A percentile compares a stretch with the other conserved stretches of the same genome.
phyloP scores from a whole-genome alignment of 2,888 invertebrate species.

The Lithophane leautieri region DNA sequence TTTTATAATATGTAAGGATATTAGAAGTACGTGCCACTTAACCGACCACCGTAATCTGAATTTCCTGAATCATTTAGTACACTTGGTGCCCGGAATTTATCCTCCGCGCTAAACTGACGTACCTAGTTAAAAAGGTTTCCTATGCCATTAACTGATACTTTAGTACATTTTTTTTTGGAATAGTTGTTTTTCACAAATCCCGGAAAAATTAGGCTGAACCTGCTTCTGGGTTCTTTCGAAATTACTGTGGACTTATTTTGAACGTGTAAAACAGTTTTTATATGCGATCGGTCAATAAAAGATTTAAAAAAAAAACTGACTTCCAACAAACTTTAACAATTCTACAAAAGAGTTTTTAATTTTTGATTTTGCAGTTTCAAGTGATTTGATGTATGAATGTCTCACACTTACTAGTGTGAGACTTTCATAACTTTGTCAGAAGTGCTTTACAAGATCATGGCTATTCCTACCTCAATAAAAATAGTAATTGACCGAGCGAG shows the following conservation, averaged over 20 bases:
- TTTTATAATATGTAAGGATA: no score
- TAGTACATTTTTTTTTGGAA: constrained; percentile 13
- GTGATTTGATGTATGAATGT: not conserved
- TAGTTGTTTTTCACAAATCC: constrained; percentile 34
- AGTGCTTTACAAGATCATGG: not conserved
- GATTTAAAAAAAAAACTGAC: constrained; percentile 1
- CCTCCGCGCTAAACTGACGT: constrained; percentile 9
- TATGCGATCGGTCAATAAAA: not conserved
- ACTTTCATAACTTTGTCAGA: not conserved
- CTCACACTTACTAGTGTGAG: not conserved
- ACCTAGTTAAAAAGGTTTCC: constrained; percentile 33
- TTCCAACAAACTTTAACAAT: not conserved
- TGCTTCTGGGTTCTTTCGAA: constrained; percentile 20
- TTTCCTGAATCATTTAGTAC: constrained; percentile 43
- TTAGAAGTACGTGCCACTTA: constrained; percentile 29
- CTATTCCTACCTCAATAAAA: not conserved
- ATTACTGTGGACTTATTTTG: constrained; percentile 16
- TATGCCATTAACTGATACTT: constrained; percentile 31
- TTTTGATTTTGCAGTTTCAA: not conserved
- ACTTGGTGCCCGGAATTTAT: constrained; percentile 35
- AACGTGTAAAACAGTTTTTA: constrained; percentile 17
- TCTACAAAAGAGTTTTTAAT: not conserved
- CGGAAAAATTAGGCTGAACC: constrained; percentile 25
- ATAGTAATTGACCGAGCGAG: no score
- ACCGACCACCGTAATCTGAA: constrained; percentile 33